These are phyloP conservation scores for Drosophila yooni DNA, from an alignment of 2,888 invertebrate genomes.

Conservation along the genomic window DNA sequence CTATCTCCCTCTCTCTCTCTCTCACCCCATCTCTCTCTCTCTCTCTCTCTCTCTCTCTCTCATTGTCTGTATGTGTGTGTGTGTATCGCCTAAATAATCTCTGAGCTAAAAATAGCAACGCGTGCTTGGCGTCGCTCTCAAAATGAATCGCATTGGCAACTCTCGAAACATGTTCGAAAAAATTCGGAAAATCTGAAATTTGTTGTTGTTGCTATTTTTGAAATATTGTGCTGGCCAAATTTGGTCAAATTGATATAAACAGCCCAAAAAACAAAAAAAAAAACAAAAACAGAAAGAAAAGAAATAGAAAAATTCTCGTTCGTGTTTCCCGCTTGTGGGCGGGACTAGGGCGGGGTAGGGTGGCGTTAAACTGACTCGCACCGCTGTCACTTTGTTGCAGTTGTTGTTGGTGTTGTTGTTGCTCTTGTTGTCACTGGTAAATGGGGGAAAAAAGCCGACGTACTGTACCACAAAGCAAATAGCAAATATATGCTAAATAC, in stretches of 20 bases:
- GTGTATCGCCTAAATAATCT: constrained; percentile 66
- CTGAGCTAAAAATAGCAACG: constrained; percentile 79
- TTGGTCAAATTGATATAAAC: constrained; percentile 75
- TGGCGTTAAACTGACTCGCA: neutral
- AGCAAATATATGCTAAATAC: neutral
- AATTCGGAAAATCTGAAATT: constrained; percentile 23
- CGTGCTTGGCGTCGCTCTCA: constrained; percentile 58
- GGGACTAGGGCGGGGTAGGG: neutral
- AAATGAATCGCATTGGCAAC: constrained; percentile 11
- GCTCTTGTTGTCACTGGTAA: neutral
- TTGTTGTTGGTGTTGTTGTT: neutral
- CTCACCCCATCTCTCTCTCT: neutral
- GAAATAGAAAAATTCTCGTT: neutral
- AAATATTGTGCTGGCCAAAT: constrained; percentile 70
- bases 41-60: neutral
- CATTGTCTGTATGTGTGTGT: constrained; percentile 15
- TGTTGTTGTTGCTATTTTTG: constrained; percentile 36
- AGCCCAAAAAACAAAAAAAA: constrained; percentile 33
- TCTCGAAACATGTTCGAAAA: constrained; percentile 49
- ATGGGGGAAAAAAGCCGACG: constrained; percentile 7
- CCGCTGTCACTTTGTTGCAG: constrained; percentile 42
- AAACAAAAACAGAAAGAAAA: constrained; percentile 12
- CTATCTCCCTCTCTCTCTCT: neutral
- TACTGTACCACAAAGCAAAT: constrained; percentile 9
- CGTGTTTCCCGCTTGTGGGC: neutral